A percentile compares a stretch with the other conserved stretches of the same genome.
These are phyloP conservation scores for Drosophila nikananu DNA, from an alignment of 1,140 invertebrate species.

Conservation along the genomic window DNA sequence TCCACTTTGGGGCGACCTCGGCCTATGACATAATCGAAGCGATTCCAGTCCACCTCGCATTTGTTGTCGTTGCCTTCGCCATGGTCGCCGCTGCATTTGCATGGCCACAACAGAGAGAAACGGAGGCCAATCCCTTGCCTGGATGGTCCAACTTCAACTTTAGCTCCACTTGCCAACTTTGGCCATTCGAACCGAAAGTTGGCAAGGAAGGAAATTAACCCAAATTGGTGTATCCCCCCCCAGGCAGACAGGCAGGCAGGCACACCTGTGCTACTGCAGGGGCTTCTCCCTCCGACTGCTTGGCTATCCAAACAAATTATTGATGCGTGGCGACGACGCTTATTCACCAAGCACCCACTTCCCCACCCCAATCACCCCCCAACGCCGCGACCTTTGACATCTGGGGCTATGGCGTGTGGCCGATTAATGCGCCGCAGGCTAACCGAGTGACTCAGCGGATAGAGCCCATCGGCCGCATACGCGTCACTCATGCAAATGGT, in stretches of 20 bases:
- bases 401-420: constrained; percentile 25
- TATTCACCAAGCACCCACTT: constrained; percentile 6
- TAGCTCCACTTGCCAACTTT: constrained; percentile 22
- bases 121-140: constrained; percentile 3
- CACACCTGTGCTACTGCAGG: constrained; percentile 36
- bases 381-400: constrained; percentile 48
- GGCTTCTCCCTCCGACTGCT: constrained; percentile 6
- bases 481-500: constrained; percentile 9
- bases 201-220: constrained; percentile 34
- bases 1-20: constrained; percentile 33
- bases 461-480: neutral
- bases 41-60: constrained; percentile 13
- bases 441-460: constrained; percentile 36
- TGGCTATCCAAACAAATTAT: constrained; percentile 32
- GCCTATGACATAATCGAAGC: constrained; percentile 53
- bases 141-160: constrained; percentile 3
- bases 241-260: neutral
- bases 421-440: constrained; percentile 34
- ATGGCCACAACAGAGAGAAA: constrained; percentile 39
- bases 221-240: constrained; percentile 15
- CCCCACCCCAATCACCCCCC: neutral
- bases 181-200: constrained; percentile 19
- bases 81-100: constrained; percentile 46
- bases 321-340: constrained; percentile 29
- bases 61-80: constrained; percentile 13